A percentile compares a stretch with the other conserved stretches of the same genome.
Evolutionary conservation across 2,797 vertebrate genomes (phyloP).

Genomic region (Megaceryle alcyon): DNA sequence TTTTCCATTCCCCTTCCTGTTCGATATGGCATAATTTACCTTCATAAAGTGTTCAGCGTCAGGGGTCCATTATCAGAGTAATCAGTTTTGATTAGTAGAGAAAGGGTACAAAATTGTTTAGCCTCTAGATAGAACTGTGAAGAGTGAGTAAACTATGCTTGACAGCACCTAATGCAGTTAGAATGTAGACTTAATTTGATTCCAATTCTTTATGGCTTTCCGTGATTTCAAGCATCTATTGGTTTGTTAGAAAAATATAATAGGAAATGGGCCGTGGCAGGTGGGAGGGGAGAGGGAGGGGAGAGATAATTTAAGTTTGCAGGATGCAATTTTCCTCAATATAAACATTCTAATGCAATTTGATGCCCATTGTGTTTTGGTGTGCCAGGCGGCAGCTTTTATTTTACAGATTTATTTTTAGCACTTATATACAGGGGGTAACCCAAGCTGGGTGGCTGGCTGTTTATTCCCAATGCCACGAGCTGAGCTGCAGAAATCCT

Average conservation of each 20-base stretch:
- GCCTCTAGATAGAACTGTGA: constrained; percentile 81
- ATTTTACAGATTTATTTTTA: constrained; percentile 66
- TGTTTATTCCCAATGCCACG: neutral
- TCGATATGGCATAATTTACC: constrained; percentile 77
- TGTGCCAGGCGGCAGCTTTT: constrained; percentile 59
- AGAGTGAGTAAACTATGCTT: constrained; percentile 84
- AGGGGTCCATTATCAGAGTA: constrained; percentile 76
- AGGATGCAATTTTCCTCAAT: constrained; percentile 95
- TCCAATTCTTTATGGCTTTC: constrained; percentile 84
- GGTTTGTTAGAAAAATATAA: constrained; percentile 89
- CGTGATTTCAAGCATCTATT: constrained; percentile 85
- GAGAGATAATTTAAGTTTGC: constrained; percentile 88
- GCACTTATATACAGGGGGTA: neutral
- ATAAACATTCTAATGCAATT: constrained; percentile 95
- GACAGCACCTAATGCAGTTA: constrained; percentile 84
- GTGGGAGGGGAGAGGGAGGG: constrained; percentile 73
- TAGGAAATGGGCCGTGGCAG: constrained; percentile 78
- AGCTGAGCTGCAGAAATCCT: neutral
- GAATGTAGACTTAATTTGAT: constrained; percentile 92
- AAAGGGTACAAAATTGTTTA: constrained; percentile 80
- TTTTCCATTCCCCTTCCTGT: constrained; percentile 77
- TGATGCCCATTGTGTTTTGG: constrained; percentile 87
- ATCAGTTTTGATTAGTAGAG: constrained; percentile 80
- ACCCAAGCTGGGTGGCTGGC: neutral
- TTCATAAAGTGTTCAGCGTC: constrained; percentile 76